These are phyloP conservation scores for Myioborus melanocephalus DNA, from an alignment of 2,797 vertebrate genomes.

Conservation along the genomic window DNA sequence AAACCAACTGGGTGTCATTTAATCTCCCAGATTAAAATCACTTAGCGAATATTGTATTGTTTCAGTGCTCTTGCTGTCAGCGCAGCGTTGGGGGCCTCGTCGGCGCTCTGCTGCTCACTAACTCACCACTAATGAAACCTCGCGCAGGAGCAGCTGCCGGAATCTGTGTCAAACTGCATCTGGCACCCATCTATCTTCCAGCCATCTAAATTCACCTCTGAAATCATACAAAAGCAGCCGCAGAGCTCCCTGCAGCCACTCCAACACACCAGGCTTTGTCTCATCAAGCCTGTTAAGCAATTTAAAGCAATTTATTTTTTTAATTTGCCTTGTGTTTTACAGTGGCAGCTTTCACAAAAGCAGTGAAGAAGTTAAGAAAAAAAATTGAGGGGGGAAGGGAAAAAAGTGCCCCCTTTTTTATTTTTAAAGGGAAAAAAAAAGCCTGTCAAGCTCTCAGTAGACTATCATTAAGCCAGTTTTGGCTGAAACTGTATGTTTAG, in stretches of 20 bases:
- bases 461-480: slow-evolving; percentile 70
- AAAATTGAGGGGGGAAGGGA: neutral
- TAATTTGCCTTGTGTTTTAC: slow-evolving; percentile 57
- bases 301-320: slow-evolving; percentile 62
- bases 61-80: slow-evolving; percentile 52
- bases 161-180: slow-evolving; percentile 78
- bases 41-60: slow-evolving; percentile 73
- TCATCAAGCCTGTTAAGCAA: slow-evolving; percentile 69
- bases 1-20: slow-evolving; percentile 72
- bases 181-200: slow-evolving; percentile 82
- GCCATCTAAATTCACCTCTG: slow-evolving; percentile 77
- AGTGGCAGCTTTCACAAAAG: slow-evolving; percentile 40
- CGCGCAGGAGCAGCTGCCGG: slow-evolving; percentile 74
- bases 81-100: slow-evolving; percentile 49
- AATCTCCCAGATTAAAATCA: slow-evolving; percentile 76
- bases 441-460: slow-evolving; percentile 66
- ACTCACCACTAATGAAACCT: slow-evolving; percentile 71
- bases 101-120: slow-evolving; percentile 58
- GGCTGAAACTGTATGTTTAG: slow-evolving; percentile 69
- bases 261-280: slow-evolving; percentile 74
- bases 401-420: neutral
- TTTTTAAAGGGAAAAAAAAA: neutral
- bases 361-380: neutral
- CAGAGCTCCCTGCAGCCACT: slow-evolving; percentile 59
- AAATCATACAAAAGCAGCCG: slow-evolving; percentile 71